phyloP scores from a whole-genome alignment of 2,113 vertebrate genomes.

The Gymnorhina tibicen region DNA sequence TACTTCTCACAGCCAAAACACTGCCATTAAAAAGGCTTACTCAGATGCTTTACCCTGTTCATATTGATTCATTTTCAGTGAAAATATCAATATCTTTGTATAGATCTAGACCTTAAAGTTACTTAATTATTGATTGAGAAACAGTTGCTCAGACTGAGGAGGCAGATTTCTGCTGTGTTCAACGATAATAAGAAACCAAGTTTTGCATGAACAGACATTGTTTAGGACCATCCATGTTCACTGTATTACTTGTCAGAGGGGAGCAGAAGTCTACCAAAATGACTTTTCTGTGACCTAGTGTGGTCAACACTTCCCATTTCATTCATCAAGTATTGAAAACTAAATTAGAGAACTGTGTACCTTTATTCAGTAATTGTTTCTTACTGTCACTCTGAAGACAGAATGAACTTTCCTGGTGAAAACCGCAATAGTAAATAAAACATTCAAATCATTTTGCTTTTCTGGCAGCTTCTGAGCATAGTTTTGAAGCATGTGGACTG shows the following conservation, averaged over 20 bases:
- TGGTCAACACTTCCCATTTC: constrained; percentile 2
- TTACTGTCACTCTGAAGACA: background rate
- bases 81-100: constrained; percentile 95
- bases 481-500: background rate
- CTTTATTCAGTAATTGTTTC: background rate
- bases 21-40: constrained; percentile 86
- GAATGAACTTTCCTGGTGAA: background rate
- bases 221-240: constrained; percentile 57
- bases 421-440: background rate
- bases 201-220: constrained; percentile 68
- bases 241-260: constrained; percentile 68
- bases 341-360: constrained; percentile 19
- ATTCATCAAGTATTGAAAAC: constrained; percentile 13
- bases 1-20: constrained; percentile 81
- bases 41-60: constrained; percentile 79
- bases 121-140: constrained; percentile 90
- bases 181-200: constrained; percentile 74
- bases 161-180: constrained; percentile 77
- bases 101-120: constrained; percentile 83
- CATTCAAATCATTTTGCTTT: background rate
- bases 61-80: constrained; percentile 86
- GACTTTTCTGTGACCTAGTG: constrained; percentile 69
- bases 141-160: constrained; percentile 79
- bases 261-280: constrained; percentile 65
- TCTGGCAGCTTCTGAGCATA: background rate